Percentiles rank a stretch among this genome's conserved stretches.
These are phyloP conservation scores for Tetranychus truncatus DNA, from an alignment of 2,888 invertebrate genomes.

Conservation along the genomic window DNA sequence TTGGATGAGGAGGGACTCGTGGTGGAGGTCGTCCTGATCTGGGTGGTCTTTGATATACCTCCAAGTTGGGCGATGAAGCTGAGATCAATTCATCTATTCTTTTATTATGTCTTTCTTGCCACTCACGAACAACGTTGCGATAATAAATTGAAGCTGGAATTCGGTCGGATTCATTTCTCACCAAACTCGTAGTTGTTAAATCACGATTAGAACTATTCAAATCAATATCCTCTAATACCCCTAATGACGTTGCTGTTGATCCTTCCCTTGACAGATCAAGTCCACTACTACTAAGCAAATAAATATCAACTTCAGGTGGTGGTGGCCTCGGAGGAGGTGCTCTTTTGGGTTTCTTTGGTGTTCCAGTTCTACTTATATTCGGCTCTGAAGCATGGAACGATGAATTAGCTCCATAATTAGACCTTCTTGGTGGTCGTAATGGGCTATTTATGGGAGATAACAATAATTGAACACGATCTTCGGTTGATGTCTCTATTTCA, in stretches of 20 bases:
- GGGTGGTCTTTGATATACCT: background rate
- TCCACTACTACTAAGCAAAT: background rate
- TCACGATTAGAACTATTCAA: background rate
- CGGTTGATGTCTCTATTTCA: background rate
- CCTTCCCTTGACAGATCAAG: background rate
- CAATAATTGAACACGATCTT: background rate
- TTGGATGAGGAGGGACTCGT: background rate
- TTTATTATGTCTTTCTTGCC: background rate
- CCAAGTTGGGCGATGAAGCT: background rate
- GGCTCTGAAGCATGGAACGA: background rate
- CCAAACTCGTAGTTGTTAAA: background rate
- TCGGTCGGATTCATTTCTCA: background rate
- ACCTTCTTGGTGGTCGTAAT: conserved; percentile 1
- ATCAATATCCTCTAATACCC: background rate
- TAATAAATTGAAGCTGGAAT: conserved; percentile 2
- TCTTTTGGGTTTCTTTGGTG: background rate
- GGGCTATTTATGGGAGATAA: background rate
- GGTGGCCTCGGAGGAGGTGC: conserved; percentile 11
- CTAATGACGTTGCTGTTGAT: background rate
- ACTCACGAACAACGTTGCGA: background rate
- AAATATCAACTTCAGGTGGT: conserved; percentile 4
- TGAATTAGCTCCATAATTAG: background rate
- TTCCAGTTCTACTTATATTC: background rate
- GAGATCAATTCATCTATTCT: background rate
- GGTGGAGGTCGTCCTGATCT: conserved; percentile 1